These are phyloP conservation scores for Microctenopoma stevenorrisi DNA, from an alignment of 2,797 vertebrate species.

Conservation along the genomic window DNA sequence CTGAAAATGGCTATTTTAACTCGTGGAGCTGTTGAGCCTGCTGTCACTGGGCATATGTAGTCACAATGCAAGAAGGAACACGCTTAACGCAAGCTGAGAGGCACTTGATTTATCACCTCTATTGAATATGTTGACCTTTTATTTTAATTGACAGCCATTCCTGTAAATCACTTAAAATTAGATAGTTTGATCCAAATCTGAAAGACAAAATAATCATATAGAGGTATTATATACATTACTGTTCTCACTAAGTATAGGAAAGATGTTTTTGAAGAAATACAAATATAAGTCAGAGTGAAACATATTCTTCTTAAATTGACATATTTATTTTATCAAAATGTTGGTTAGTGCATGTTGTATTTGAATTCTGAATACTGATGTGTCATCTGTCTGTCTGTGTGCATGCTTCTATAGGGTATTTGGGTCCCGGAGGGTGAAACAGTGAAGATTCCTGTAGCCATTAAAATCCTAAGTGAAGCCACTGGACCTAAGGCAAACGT, in stretches of 20 bases:
- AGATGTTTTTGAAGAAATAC: constrained; percentile 5
- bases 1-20: too few species aligned
- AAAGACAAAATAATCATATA: constrained; percentile 7
- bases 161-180: too few species aligned
- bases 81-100: constrained; percentile 35
- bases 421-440: constrained; percentile 99
- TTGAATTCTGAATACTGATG: constrained; percentile 12
- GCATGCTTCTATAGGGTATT: constrained; percentile 87
- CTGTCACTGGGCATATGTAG: too few species aligned
- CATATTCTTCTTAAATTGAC: constrained; percentile 6
- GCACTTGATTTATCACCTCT: constrained; percentile 38
- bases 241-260: constrained; percentile 3
- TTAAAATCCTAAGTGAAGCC: constrained; percentile 97
- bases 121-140: constrained; percentile 37
- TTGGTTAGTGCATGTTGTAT: constrained; percentile 13
- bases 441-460: constrained; percentile 97
- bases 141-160: too few species aligned
- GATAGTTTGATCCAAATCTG: neutral
- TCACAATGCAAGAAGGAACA: constrained; percentile 8
- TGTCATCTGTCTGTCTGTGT: constrained; percentile 26
- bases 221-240: too few species aligned
- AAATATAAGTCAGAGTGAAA: constrained; percentile 11
- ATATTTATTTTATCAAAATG: constrained; percentile 6
- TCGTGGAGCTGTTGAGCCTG: too few species aligned
- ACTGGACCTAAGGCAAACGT: constrained; percentile 98